Base-by-base conservation (phyloP, 2,888 invertebrate species). In the Hemistola chrysoprasaria region DNA sequence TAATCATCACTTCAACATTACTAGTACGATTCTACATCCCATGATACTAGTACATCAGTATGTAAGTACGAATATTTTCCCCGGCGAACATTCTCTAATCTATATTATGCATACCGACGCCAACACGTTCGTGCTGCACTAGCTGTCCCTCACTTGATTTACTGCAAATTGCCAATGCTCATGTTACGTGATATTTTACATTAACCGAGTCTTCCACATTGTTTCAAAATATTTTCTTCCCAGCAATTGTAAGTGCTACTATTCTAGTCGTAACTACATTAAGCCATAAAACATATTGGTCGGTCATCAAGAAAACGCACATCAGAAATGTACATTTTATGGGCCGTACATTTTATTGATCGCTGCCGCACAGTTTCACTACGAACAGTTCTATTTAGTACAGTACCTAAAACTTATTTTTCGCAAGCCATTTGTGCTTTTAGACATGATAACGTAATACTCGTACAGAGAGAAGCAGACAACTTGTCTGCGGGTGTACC, bases 141-240 rank as follows among this genome's bases (percentile, higher is more conserved):
- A 52, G 38, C 42, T 40, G 47, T 52, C 51, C 56, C 28, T 60
- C 55, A 44, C 56, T 53, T 71, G 68, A 76, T 75, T 72, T 73
- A 76, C 68, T 73, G 73, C 69, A 76, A 71, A 74, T 74, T 69
- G 69, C 59, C 60, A 59, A 44, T 57, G 53, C 59, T 59, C 46
- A 38, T 45, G 38, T 46, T 41, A 41, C 39, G 43, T 35, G 35
- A 41, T 43, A 35, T 36, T 48, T 37, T 34, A 46, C 39, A 44
- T 26, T 43, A 21, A 16, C 28, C 3, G 8, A 23, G 8, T 21
- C n/a, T n/a, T 25, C 20, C 40, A 34, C 8, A 29, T 29, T 29
- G 21, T 43, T 40, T 37, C 29, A 30, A 35, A 34, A 32, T 38
- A 21, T 8, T 3, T 24, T n/a, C 7, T 8, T 3, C 8, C 11